These are phyloP conservation scores for Alethe castanea DNA, from an alignment of 2,113 vertebrate genomes.

Conservation along the genomic window DNA sequence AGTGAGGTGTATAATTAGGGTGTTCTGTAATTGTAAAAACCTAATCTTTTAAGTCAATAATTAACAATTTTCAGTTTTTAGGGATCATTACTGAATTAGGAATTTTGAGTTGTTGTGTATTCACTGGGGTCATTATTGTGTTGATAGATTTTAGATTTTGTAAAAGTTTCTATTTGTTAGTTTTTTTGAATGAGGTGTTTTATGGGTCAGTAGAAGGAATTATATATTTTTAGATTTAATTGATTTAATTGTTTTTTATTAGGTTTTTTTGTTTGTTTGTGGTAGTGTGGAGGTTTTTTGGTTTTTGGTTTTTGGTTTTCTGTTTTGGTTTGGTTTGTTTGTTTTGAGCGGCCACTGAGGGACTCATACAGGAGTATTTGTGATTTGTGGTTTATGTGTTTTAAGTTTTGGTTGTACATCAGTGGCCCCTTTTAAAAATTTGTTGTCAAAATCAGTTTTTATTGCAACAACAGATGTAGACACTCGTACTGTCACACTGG, in stretches of 20 bases:
- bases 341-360: background rate
- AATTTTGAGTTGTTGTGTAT: background rate
- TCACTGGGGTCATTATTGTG: background rate
- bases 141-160: background rate
- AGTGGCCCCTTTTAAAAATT: background rate
- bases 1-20: background rate
- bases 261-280: background rate
- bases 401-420: background rate
- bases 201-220: background rate
- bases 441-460: background rate
- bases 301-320: background rate
- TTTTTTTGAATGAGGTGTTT: accelerated
- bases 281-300: background rate
- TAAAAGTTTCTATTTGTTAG: background rate
- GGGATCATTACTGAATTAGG: too few relatives aligned
- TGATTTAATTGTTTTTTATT: background rate
- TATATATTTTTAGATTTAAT: background rate
- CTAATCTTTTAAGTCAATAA: background rate
- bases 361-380: background rate
- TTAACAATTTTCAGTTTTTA: background rate
- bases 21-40: background rate
- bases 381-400: background rate
- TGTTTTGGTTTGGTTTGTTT: background rate
- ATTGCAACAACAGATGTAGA: accelerated
- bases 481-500: accelerated